Percentiles rank a stretch among this genome's conserved stretches.
Conservation (phyloP, 2,888 invertebrate genomes). For the Neria commutata region DNA sequence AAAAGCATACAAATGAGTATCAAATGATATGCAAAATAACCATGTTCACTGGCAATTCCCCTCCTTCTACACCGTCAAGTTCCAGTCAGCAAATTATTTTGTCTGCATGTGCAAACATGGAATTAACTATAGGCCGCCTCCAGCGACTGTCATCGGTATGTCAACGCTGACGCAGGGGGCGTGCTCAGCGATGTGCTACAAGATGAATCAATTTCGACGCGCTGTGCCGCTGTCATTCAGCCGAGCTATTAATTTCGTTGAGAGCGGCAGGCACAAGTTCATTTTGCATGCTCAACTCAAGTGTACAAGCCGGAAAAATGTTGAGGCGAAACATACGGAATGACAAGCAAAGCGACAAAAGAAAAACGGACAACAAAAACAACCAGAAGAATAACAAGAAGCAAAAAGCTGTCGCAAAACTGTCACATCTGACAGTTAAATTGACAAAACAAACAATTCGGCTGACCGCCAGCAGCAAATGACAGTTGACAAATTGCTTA, state of each 20-base stretch:
- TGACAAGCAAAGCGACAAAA: neutral
- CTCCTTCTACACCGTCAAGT: neutral
- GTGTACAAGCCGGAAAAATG: neutral
- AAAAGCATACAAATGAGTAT: neutral
- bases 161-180: constrained; percentile 34
- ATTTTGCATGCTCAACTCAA: neutral
- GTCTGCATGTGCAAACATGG: constrained; percentile 41
- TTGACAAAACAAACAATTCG: constrained; percentile 2
- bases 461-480: constrained; percentile 11
- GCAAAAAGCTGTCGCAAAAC: neutral
- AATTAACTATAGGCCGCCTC: too few species aligned
- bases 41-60: neutral
- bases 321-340: neutral
- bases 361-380: neutral
- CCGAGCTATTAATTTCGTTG: constrained; percentile 10
- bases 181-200: neutral
- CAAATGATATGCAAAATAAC: neutral
- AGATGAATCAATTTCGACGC: neutral
- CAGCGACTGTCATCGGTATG: constrained; percentile 47
- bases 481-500: constrained; percentile 53
- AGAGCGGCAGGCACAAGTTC: constrained; percentile 6
- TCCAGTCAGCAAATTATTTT: neutral
- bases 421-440: constrained; percentile 10
- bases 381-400: neutral
- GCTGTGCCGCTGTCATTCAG: constrained; percentile 1